phyloP scores from a whole-genome alignment of 2,888 invertebrate species.

The Leptinotarsa peninsularis region DNA sequence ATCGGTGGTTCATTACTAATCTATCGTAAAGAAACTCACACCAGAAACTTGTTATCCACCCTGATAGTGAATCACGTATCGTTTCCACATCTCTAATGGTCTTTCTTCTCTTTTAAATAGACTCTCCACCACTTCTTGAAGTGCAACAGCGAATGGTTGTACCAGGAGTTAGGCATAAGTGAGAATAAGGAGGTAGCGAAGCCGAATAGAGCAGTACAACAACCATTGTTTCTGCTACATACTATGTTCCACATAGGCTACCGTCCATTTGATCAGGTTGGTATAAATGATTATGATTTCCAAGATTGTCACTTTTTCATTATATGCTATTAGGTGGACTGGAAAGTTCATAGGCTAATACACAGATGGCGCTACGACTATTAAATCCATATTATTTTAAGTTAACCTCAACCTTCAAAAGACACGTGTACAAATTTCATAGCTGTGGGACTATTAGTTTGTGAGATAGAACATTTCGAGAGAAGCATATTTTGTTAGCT shows the following conservation, averaged over 20 bases:
- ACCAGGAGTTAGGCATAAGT: slow-evolving; percentile 70
- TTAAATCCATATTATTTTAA: no score
- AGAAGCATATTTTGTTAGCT: no score
- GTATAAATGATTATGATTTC: slow-evolving; percentile 2
- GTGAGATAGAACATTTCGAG: no score
- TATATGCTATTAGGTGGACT: background rate
- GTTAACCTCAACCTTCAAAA: no score
- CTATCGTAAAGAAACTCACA: background rate
- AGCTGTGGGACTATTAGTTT: no score
- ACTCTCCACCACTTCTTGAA: slow-evolving; percentile 78
- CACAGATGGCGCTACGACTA: no score
- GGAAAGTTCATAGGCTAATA: background rate
- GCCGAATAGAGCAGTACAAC: slow-evolving; percentile 59
- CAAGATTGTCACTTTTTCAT: background rate
- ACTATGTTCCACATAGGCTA: slow-evolving; percentile 86
- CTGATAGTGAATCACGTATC: background rate
- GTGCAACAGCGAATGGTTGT: slow-evolving; percentile 77
- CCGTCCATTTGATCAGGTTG: slow-evolving; percentile 81
- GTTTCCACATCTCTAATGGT: background rate
- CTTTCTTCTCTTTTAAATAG: slow-evolving; percentile 61
- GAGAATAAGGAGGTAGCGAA: slow-evolving; percentile 61
- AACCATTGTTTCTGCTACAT: slow-evolving; percentile 72
- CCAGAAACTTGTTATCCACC: background rate
- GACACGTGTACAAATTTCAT: no score
- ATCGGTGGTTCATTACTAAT: background rate